These are phyloP conservation scores for Papilio elwesi DNA, from an alignment of 2,888 invertebrate genomes.

Conservation along the genomic window DNA sequence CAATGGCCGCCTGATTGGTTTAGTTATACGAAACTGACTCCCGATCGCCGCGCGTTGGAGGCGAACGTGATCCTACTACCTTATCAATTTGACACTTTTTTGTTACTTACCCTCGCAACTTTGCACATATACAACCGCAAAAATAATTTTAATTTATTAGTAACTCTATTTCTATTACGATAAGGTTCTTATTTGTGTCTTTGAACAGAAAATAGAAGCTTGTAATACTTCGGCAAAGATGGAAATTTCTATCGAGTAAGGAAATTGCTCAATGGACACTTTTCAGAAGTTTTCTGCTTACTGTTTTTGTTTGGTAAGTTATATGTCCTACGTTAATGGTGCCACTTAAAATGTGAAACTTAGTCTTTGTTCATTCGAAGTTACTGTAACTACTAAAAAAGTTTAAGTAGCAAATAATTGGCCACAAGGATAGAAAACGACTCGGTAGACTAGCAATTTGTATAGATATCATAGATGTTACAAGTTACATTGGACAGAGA, in stretches of 20 bases:
- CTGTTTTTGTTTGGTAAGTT: slow-evolving; percentile 34
- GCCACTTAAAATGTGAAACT: neutral
- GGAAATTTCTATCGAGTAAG: slow-evolving; percentile 35
- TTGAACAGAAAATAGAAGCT: neutral
- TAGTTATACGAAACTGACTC: slow-evolving; percentile 74
- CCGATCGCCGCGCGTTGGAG: slow-evolving; percentile 60
- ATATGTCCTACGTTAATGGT: slow-evolving; percentile 21
- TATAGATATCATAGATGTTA: too few relatives aligned
- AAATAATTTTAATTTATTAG: neutral
- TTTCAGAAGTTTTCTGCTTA: slow-evolving; percentile 36
- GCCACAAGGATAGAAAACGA: too few relatives aligned
- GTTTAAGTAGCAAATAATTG: too few relatives aligned
- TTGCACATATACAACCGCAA: neutral
- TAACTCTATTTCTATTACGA: neutral
- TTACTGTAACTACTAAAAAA: too few relatives aligned
- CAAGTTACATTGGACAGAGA: too few relatives aligned
- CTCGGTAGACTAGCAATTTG: too few relatives aligned
- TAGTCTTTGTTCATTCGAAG: too few relatives aligned
- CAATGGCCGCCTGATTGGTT: slow-evolving; percentile 77
- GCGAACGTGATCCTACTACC: slow-evolving; percentile 69
- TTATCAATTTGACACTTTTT: slow-evolving; percentile 69
- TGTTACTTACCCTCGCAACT: slow-evolving; percentile 39
- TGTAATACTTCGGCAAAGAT: slow-evolving; percentile 34
- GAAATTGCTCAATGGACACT: slow-evolving; percentile 38
- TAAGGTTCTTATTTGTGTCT: neutral